Evolutionary conservation across 2,797 vertebrate species (phyloP).

Genomic region (Ambastaia sidthimunki): DNA sequence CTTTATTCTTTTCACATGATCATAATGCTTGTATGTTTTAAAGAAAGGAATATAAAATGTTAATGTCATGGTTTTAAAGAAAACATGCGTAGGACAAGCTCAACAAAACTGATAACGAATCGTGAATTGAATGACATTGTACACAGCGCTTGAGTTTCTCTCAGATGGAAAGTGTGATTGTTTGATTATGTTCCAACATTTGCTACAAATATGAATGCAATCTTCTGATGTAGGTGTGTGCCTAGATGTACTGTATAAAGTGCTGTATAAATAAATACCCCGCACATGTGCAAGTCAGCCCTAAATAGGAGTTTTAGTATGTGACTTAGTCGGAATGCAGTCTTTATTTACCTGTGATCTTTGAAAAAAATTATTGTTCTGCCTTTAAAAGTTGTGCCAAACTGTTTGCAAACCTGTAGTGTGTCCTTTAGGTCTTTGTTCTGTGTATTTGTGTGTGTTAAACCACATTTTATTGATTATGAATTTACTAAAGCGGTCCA

Average conservation of each 20-base stretch:
- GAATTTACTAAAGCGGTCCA: slow-evolving; percentile 43
- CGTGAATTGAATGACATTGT: slow-evolving; percentile 18
- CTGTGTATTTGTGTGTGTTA: slow-evolving; percentile 55
- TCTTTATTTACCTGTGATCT: slow-evolving; percentile 71
- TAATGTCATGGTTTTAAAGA: slow-evolving; percentile 2
- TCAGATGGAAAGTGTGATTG: slow-evolving; percentile 39
- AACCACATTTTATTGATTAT: slow-evolving; percentile 49
- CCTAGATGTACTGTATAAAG: slow-evolving; percentile 80
- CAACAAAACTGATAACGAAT: neutral
- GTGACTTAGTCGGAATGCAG: slow-evolving; percentile 72
- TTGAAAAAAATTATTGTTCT: slow-evolving; percentile 65
- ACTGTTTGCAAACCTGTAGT: slow-evolving; percentile 74
- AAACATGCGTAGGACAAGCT: neutral
- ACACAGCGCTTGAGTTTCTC: slow-evolving; percentile 6
- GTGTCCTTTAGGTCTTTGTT: slow-evolving; percentile 64
- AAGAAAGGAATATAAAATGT: slow-evolving; percentile 21
- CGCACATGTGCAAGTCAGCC: slow-evolving; percentile 72
- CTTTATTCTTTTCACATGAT: slow-evolving; percentile 20
- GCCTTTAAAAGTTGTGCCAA: slow-evolving; percentile 83
- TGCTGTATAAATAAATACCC: slow-evolving; percentile 71
- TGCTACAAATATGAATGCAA: slow-evolving; percentile 64
- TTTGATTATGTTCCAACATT: slow-evolving; percentile 57
- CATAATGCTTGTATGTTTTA: slow-evolving; percentile 40
- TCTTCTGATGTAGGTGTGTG: slow-evolving; percentile 72
- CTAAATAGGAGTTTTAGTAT: slow-evolving; percentile 71